Conservation (phyloP, 2,888 invertebrate species). For the Cephus runcator region DNA sequence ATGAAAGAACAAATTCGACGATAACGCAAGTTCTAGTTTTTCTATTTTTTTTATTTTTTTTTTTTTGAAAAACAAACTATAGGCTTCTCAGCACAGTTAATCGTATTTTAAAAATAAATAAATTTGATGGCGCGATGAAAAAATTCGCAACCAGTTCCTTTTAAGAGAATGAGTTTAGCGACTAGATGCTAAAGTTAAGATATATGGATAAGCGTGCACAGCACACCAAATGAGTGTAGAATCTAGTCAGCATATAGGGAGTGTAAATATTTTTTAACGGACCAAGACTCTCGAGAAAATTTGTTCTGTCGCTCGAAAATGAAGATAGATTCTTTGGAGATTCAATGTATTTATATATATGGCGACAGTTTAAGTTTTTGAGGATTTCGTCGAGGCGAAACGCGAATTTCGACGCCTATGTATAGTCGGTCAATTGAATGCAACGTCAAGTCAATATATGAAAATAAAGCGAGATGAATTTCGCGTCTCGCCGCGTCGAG, state of each 20-base stretch:
- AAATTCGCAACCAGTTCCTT: slow-evolving; percentile 1
- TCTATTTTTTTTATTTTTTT: background rate
- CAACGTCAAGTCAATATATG: background rate
- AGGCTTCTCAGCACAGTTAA: background rate
- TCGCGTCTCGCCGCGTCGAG: background rate
- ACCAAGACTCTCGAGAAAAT: slow-evolving; percentile 11
- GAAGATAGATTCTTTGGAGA: background rate
- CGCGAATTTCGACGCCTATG: background rate
- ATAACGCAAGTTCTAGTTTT: background rate
- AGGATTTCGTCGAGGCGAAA: background rate
- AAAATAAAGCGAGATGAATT: background rate
- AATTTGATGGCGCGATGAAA: background rate
- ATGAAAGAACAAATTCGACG: background rate
- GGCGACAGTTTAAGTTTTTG: background rate
- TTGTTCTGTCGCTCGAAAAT: background rate
- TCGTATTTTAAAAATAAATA: background rate
- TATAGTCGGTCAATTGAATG: background rate
- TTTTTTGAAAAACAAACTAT: background rate
- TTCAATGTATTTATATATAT: background rate
- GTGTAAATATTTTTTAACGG: slow-evolving; percentile 26
- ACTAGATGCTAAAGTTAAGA: slow-evolving; percentile 3
- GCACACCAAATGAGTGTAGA: slow-evolving; percentile 41
- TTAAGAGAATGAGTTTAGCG: slow-evolving; percentile 2
- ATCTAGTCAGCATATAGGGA: slow-evolving; percentile 46
- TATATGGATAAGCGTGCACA: background rate